Evolutionary conservation across 2,888 invertebrate genomes (phyloP).

Genomic region (Caenorhabditis becei): DNA sequence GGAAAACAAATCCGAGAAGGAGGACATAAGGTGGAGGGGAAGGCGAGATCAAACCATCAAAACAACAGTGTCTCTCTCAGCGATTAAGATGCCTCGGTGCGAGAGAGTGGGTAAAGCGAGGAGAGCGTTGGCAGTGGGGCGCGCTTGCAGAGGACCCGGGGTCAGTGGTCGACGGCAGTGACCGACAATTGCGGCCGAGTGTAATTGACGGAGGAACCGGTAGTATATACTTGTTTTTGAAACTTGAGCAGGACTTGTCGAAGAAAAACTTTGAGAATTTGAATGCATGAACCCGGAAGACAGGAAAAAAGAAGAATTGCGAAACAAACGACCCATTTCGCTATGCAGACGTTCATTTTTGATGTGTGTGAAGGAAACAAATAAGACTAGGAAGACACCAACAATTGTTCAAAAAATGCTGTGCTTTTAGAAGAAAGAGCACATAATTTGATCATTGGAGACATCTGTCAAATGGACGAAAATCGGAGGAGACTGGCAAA

Average conservation of each 20-base stretch:
- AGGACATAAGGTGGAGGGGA: slow-evolving; percentile 6
- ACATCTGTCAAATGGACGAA: no score
- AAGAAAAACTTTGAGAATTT: no score
- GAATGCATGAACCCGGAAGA: no score
- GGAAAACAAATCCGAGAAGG: slow-evolving; percentile 26
- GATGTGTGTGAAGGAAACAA: slow-evolving; percentile 10
- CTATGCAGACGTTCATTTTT: background rate
- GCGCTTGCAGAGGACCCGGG: slow-evolving; percentile 9
- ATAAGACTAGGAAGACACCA: no score
- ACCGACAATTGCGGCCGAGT: background rate
- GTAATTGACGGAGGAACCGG: background rate
- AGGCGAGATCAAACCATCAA: slow-evolving; percentile 57
- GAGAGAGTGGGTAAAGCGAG: slow-evolving; percentile 8
- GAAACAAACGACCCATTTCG: background rate
- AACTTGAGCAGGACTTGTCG: no score
- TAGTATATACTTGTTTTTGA: no score
- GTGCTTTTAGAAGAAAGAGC: background rate
- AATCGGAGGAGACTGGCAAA: background rate
- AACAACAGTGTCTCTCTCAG: slow-evolving; percentile 13
- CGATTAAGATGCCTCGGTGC: background rate
- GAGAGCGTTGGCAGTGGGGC: slow-evolving; percentile 33
- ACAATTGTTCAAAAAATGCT: no score
- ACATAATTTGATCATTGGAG: no score
- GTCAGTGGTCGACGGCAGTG: background rate
- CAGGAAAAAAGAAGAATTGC: no score